These are phyloP conservation scores for Drosophila aldrichi DNA, from an alignment of 2,888 invertebrate genomes.

Conservation along the genomic window DNA sequence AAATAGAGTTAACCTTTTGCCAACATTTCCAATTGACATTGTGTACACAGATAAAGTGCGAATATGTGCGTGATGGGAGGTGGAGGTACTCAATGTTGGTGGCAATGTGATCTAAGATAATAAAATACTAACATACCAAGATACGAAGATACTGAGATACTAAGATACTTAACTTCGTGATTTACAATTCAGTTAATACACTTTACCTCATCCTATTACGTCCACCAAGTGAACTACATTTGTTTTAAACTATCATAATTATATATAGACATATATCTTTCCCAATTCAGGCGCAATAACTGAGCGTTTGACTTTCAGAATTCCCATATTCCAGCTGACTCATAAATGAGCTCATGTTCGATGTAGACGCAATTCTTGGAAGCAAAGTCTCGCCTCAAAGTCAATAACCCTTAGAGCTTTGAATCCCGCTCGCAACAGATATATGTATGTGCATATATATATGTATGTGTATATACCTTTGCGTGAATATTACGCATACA, in stretches of 20 bases:
- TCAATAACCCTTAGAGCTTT: constrained; percentile 57
- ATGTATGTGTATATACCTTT: too few species aligned
- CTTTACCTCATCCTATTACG: neutral
- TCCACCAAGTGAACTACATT: too few species aligned
- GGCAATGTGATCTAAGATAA: neutral
- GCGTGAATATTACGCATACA: constrained; percentile 64
- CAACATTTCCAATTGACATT: constrained; percentile 22
- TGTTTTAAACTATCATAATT: neutral
- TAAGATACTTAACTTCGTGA: neutral
- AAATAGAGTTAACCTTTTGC: constrained; percentile 48
- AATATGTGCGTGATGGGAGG: constrained; percentile 14
- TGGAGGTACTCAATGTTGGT: too few species aligned
- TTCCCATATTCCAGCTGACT: constrained; percentile 32
- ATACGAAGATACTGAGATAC: neutral
- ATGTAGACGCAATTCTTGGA: constrained; percentile 46
- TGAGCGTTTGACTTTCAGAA: constrained; percentile 16
- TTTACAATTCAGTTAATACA: neutral
- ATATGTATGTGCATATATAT: too few species aligned
- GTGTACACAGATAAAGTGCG: constrained; percentile 37
- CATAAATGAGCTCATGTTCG: constrained; percentile 52
- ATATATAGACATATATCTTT: constrained; percentile 3
- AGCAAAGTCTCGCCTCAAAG: constrained; percentile 46
- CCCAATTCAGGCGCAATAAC: neutral
- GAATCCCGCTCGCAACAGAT: neutral
- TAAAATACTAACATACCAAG: neutral